Evolutionary conservation across 2,113 vertebrate species (phyloP), one percentile per base, ranked within the genome.

Genomic region (Pedetes capensis): DNA sequence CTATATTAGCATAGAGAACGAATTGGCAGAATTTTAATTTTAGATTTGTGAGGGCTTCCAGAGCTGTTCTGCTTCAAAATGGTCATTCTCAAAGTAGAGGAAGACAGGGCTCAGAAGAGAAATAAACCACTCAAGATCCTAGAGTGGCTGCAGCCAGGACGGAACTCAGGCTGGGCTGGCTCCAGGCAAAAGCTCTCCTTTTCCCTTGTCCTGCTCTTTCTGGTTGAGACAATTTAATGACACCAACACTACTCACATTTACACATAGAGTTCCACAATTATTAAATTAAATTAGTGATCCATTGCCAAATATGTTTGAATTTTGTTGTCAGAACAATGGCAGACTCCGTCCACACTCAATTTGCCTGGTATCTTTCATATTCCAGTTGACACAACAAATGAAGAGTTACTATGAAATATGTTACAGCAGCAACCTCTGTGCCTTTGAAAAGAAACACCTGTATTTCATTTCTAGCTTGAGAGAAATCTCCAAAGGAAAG

Each of bases 401-500:
- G 49, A 96, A 93, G 27, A 61, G 71, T 81, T 89, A 72, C 42
- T 69, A n/a, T 78, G 89, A 96, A 76, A 88, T 86, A n/a, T 44
- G 29, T 75, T 72, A 86, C 5, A 91, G 47, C 25, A 89, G 87
- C 42, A 64, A 84, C 10, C 39, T 91, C 53, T 37, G 44, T 87
- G 29, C 72, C 75, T 93, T 93, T 83, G 83, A 68, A 93, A 86
- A 68, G 59, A 96, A 94, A 86, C 87, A 57, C 9, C 8, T 71
- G 72, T 66, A 71, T 93, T 96, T 96, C 27, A 32, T 69, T 76
- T 72, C 25, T 34, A 74, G n/a, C 23, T 82, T 92, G 84, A 91
- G 76, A n/a, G 42, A 91, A 93, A 64, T 68, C 71, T 93, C 94
- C 81, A 93, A 92, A 93, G 69, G 85, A 64, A 83, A 84, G 32